Evolutionary conservation across 2,113 vertebrate genomes (phyloP), one percentile per base, ranked within the genome.

Genomic region (Emydocephalus ijimae): DNA sequence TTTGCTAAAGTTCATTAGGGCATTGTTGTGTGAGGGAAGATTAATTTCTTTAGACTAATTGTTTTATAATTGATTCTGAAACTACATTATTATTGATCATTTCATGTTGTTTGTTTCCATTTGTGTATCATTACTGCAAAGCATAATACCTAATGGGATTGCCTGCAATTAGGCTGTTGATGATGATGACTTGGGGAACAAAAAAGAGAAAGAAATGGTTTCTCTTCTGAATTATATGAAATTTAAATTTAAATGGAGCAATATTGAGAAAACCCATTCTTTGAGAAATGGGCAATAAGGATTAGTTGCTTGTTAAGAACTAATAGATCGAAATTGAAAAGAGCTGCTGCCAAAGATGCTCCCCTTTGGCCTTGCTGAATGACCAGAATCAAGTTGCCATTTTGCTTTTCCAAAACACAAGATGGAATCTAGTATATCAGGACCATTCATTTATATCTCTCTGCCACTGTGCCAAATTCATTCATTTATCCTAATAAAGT

Each of bases 1-100:
- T 64, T 90, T 93, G 92, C 89, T 54, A 57, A 90, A 64, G 81
- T 90, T 69, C 88, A 93, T 90, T 64, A 69, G 89, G 92, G 81
- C 48, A 64, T 87, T 87, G 88, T 54, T 90, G 56, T 93, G 92
- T 93, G 88, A 64, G 81, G 43, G 55, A 93, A 93, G 92, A 93
- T 93, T 93, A 93, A 93, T 93, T 93, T 90, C 92, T 50, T 90
- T 85, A 64, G n/a, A 64, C 89, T 93, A 93, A 93, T 93, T 93
- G 92, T 64, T 87, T 93, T 55, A 64, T 90, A 93, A 93, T 93
- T 93, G 92, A 93, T 90, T 87, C 74, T 90, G 81, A 93, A 93
- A 90, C n/a, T 11, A 87, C 89, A 90, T 89, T 81, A 90, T 90
- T 93, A 93, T 93, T 93, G 92, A 95, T 93, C 29, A 59, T 5